Conservation (phyloP, 23 tunicate genomes). For the Clavelina lepadiformis region DNA sequence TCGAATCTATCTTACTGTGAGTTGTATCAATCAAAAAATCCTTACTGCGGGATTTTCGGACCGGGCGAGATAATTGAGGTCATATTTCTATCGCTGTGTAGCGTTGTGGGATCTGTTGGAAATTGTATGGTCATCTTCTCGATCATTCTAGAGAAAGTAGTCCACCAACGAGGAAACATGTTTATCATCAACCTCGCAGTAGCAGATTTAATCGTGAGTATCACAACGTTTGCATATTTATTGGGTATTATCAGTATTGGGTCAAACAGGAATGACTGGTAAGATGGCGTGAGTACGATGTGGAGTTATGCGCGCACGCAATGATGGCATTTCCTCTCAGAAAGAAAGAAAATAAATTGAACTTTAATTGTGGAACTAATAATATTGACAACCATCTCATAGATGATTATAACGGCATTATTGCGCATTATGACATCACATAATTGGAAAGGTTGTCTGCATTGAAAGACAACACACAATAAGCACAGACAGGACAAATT, state of each 20-base stretch:
- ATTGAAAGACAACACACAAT: no score
- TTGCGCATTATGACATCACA: no score
- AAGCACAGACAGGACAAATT: no score
- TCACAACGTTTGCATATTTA: no score
- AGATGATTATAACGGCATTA: no score
- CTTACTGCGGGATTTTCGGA: conserved; percentile 16
- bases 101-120: conserved; percentile 40
- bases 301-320: not conserved
- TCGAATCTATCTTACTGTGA: conserved; percentile 4
- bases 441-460: no score
- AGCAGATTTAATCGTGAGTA: conserved; percentile 62
- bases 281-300: not conserved
- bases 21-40: conserved; percentile 1
- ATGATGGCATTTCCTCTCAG: no score
- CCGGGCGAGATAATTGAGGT: conserved; percentile 5
- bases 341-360: no score
- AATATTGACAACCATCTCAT: no score
- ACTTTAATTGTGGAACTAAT: no score
- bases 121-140: conserved; percentile 29
- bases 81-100: not conserved
- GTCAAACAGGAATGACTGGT: not conserved
- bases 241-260: no score
- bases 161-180: conserved; percentile 50
- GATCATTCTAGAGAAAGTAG: conserved; percentile 9
- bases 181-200: conserved; percentile 64